phyloP scores from a whole-genome alignment of 2,113 vertebrate genomes.

The Circaetus cinerascens region DNA sequence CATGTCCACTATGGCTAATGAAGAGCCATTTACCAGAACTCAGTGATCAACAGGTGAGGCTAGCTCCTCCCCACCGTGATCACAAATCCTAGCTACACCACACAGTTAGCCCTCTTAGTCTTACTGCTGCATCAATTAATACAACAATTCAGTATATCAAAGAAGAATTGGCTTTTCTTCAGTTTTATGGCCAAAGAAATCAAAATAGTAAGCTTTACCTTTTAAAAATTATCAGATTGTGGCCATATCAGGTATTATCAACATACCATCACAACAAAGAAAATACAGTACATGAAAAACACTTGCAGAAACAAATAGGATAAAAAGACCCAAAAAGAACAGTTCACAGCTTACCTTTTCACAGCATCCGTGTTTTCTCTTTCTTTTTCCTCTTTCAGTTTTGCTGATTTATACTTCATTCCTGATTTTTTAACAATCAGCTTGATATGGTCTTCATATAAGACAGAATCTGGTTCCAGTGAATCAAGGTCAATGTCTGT shows the following conservation, averaged over 20 bases:
- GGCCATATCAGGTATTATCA: neutral
- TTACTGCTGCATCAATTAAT: neutral
- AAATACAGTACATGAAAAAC: neutral
- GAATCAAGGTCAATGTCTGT: conserved; percentile 74
- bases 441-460: conserved; percentile 83
- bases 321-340: neutral
- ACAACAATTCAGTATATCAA: neutral
- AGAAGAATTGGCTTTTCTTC: neutral
- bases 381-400: conserved; percentile 73
- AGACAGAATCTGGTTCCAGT: conserved; percentile 75
- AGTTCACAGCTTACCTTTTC: conserved; percentile 73
- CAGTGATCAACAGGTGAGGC: neutral
- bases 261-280: neutral
- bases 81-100: neutral
- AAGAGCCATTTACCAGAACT: neutral
- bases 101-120: neutral
- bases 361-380: conserved; percentile 82
- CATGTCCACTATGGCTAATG: fast-evolving
- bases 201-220: neutral
- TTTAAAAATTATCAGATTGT: neutral
- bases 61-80: neutral
- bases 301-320: neutral
- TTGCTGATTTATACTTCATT: conserved; percentile 87
- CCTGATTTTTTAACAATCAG: conserved; percentile 84
- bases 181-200: neutral